These are phyloP conservation scores for Suillia variegata DNA, from an alignment of 2,888 invertebrate species.

Conservation along the genomic window DNA sequence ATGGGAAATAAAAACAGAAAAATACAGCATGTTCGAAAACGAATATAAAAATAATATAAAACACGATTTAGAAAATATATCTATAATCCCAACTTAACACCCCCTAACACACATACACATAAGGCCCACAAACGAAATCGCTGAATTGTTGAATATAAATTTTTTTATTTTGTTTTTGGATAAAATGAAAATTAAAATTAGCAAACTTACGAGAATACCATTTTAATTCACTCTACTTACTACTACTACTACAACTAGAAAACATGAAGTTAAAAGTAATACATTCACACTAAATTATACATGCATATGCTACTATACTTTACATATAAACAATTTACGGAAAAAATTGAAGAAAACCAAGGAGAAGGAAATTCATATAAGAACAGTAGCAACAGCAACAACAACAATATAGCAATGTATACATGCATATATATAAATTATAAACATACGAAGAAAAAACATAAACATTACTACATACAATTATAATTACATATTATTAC, in stretches of 20 bases:
- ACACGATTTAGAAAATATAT: too few relatives aligned
- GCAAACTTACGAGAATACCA: slow-evolving; percentile 3
- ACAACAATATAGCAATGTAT: slow-evolving; percentile 6
- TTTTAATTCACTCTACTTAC: background rate
- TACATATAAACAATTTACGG: background rate
- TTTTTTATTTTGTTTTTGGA: too few relatives aligned
- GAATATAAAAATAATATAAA: too few relatives aligned
- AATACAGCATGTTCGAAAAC: too few relatives aligned
- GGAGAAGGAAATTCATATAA: too few relatives aligned
- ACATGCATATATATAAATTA: slow-evolving; percentile 8
- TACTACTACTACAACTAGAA: too few relatives aligned
- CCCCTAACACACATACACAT: slow-evolving; percentile 1
- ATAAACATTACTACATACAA: slow-evolving; percentile 19
- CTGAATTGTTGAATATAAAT: slow-evolving; percentile 8
- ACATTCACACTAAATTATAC: slow-evolving; percentile 4
- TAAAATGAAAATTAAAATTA: too few relatives aligned
- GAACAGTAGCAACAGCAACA: background rate
- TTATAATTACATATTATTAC: background rate
- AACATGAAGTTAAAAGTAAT: slow-evolving; percentile 15
- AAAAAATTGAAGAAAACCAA: slow-evolving; percentile 20
- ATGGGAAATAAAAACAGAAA: too few relatives aligned
- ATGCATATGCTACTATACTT: background rate
- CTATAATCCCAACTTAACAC: too few relatives aligned
- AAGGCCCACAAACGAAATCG: background rate
- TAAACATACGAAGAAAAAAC: too few relatives aligned